Base-by-base conservation (phyloP, 2,888 invertebrate species). In the Agriopis marginaria region DNA sequence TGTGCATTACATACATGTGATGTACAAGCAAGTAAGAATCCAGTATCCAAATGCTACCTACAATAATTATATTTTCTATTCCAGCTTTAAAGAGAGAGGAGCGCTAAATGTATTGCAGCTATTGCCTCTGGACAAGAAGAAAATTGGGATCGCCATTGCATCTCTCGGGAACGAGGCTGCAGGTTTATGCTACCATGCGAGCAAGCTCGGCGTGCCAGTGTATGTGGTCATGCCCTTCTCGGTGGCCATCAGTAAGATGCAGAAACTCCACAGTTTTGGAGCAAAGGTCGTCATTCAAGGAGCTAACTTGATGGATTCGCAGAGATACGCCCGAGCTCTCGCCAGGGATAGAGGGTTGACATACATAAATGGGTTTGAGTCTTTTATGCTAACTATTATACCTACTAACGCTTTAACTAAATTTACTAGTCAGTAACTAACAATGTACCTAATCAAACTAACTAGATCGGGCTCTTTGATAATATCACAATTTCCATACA, bases 31-130 rank as follows among this genome's bases (percentile, higher is more conserved):
- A 56, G 49, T 42, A 42, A 42, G 42, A 40, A 40, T 40, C 40
- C 8, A 23, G 17, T 0, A 23, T 23, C 17, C 32, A 32, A 32
- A 32, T 32, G 4, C 32, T 32, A 32, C 5, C 32, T 32, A 32
- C 5, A 32, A 32, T 32, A 32, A 32, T 32, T 32, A 32, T 5
- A 5, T 32, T 32, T 32, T 32, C 32, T 50, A 73, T 81, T 82
- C 45, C 81, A 96, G 97, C 85, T 96, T 97, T 83, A 97, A 97
- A 87, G 97, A 97, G 84, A 90, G 97, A 78, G 97, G 97, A 23
- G 96, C 96, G 0, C 82, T 96, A 50, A 96, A 96, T 82, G 95
- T 95, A 1, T 87, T 97, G 42, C 86, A 95, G 77, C 93, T 94
- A 85, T 84, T 97, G 59, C 83, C 94, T 3, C 75, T 88, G 72